Base-by-base conservation (phyloP, 1,140 invertebrate species). In the Melitaea cinxia region DNA sequence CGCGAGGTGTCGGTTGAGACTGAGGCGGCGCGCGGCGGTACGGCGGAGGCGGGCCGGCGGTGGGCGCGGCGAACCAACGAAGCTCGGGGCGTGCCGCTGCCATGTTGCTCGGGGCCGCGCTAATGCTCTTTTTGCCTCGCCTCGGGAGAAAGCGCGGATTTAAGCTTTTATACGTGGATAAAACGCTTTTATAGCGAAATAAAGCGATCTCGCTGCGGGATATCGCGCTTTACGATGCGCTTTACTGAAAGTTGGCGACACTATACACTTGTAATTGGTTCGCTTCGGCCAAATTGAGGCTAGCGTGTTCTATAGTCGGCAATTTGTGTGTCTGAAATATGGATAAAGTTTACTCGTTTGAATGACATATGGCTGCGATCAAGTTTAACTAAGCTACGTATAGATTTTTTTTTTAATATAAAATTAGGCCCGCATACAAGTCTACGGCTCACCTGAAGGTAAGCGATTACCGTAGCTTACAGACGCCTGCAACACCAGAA, bases 111-210 rank as follows among this genome's bases (percentile, higher is more conserved):
- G 65, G 67, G 65, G 68, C 73, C 68, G 75, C 77, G 66, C 78
- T 87, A 87, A 88, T 87, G 81, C 87, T 87, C 85, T 88, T 88
- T 88, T 89, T 87, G 80, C 82, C 75, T 74, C 78, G 80, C 78
- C 75, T 72, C 78, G 77, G 78, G 83, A 83, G 86, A 89, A 89
- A 89, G 87, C 81, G 84, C 84, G 84, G 87, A 89, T 89, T 89
- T 88, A 87, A 89, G 87, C 85, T 88, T 89, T 89, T 89, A 89
- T 88, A 89, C 82, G 85, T 86, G 85, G 82, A 88, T 90, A 88
- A 88, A 90, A 87, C 85, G 88, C 84, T 90, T 88, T 90, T 90
- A 90, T 87, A 79, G 84, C 72, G 85, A 89, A 86, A 90, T 88
- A 90, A 88, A 90, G 84, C 80, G 85, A 87, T 87, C 84, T 83